Percentiles rank a stretch among this genome's conserved stretches.
Conservation (phyloP, 1,140 invertebrate genomes). For the Penaeus chinensis region DNA sequence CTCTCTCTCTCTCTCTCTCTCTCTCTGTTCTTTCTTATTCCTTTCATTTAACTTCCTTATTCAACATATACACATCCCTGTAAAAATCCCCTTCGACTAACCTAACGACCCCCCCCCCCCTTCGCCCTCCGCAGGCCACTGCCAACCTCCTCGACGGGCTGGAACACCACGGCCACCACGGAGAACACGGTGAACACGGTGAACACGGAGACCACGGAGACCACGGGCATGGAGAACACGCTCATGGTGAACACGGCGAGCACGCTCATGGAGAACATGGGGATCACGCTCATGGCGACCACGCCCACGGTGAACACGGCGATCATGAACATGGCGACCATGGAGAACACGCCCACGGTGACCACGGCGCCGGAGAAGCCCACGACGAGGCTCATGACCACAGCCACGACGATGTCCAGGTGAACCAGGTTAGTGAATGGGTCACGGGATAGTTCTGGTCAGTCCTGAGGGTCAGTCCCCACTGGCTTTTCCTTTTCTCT, state of each 20-base stretch:
- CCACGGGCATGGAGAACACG: not conserved
- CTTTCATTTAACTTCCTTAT: too few relatives aligned
- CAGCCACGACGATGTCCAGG: not conserved
- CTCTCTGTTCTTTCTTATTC: too few relatives aligned
- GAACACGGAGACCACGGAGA: not conserved
- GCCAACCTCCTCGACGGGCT: not conserved
- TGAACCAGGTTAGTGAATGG: too few relatives aligned
- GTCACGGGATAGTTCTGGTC: too few relatives aligned
- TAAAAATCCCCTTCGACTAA: not conserved
- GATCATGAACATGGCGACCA: not conserved
- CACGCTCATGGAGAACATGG: not conserved
- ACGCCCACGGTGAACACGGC: conserved; percentile 1
- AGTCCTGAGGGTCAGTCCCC: too few relatives aligned
- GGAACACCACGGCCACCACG: conserved; percentile 13
- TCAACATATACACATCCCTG: too few relatives aligned
- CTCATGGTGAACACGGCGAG: not conserved
- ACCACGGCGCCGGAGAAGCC: not conserved
- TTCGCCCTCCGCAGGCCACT: not conserved
- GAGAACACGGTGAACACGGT: not conserved
- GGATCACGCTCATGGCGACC: not conserved
- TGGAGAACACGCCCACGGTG: conserved; percentile 2
- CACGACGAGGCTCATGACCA: not conserved
- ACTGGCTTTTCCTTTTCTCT: too few relatives aligned
- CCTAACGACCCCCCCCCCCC: not conserved
- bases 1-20: too few relatives aligned